A percentile compares a stretch with the other conserved stretches of the same genome.
Conservation (phyloP, 2,797 vertebrate species). For the Acanthornis magna region DNA sequence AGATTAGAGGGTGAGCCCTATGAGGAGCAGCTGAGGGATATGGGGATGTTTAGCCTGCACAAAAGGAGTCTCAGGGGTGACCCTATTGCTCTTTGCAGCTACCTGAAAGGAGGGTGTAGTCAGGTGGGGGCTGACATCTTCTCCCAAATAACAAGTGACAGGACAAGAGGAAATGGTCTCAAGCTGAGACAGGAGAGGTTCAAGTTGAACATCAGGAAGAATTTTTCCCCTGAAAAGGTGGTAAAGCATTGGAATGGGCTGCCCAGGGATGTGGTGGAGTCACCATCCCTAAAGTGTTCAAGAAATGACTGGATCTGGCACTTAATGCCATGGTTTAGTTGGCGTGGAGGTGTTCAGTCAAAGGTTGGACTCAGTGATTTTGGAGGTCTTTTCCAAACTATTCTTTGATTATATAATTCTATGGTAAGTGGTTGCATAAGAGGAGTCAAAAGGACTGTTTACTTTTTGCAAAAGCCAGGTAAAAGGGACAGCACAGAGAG, state of each 20-base stretch:
- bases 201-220: not conserved
- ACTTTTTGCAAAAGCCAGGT: not conserved
- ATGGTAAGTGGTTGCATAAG: not conserved
- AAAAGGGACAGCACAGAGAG: not conserved
- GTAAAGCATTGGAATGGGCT: not conserved
- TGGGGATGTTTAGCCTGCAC: not conserved
- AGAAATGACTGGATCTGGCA: not conserved
- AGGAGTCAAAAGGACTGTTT: not conserved
- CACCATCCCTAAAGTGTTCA: not conserved
- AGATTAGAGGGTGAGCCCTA: not conserved
- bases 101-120: not conserved
- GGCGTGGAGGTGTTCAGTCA: accelerated
- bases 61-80: not conserved
- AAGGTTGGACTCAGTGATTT: not conserved
- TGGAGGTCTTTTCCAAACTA: not conserved
- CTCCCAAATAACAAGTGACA: not conserved
- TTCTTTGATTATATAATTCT: not conserved
- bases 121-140: not conserved
- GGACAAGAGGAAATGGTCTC: not conserved
- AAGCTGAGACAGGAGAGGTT: not conserved
- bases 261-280: not conserved
- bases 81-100: not conserved
- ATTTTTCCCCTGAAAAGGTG: not conserved
- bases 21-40: not conserved
- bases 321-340: not conserved